phyloP scores from a whole-genome alignment of 2,888 invertebrate species.

The Himalopsyche kuldschensis region DNA sequence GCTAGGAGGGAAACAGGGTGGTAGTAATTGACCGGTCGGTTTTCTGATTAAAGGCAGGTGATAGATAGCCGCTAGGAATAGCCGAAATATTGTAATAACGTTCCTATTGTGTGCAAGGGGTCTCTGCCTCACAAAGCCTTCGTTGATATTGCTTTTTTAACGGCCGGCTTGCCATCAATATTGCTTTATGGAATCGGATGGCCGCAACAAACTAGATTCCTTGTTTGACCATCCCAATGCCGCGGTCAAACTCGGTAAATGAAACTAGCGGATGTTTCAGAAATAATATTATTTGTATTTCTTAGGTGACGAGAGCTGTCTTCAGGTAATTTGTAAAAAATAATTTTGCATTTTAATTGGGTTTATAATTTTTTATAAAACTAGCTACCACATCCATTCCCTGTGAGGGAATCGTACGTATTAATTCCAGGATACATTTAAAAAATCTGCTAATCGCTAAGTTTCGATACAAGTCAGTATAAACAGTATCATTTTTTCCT shows the following conservation, averaged over 20 bases:
- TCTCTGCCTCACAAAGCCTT: constrained; percentile 17
- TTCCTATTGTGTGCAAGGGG: constrained; percentile 24
- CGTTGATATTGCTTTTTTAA: constrained; percentile 31
- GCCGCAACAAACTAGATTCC: not conserved
- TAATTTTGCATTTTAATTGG: no score
- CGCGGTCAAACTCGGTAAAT: not conserved
- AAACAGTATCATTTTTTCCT: no score
- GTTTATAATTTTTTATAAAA: no score
- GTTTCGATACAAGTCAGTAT: no score
- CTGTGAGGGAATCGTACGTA: no score
- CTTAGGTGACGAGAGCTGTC: no score
- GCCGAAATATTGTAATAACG: constrained; percentile 33
- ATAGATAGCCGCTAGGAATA: constrained; percentile 31
- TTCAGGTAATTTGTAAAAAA: no score
- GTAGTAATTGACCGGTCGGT: constrained; percentile 23
- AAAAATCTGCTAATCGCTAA: no score
- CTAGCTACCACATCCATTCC: no score
- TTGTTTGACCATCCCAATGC: not conserved
- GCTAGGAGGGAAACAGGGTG: constrained; percentile 10
- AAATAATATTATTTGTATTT: not conserved
- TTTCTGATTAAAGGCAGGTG: constrained; percentile 34
- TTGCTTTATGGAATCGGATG: not conserved
- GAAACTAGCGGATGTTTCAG: not conserved
- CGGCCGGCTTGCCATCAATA: constrained; percentile 5
- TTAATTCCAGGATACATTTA: no score